Evolutionary conservation across 2,797 vertebrate genomes (phyloP).

Genomic region (Phalloptychus januarius): DNA sequence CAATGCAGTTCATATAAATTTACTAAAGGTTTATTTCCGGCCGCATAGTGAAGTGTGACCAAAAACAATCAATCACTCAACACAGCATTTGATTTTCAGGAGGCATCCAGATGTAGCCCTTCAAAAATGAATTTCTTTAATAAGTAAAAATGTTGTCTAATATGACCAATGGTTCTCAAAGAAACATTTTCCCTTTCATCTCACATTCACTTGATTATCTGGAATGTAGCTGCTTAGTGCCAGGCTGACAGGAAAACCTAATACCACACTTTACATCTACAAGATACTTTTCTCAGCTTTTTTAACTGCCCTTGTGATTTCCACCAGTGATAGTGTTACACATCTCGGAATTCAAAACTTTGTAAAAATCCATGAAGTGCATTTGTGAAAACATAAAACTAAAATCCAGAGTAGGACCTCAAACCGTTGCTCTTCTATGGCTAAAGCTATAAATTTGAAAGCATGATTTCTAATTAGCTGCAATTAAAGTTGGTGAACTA

Average conservation of each 20-base stretch:
- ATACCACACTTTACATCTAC: not conserved
- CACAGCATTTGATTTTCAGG: slow-evolving; percentile 11
- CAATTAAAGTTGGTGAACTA: slow-evolving; percentile 12
- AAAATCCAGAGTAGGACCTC: not conserved
- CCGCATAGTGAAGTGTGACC: slow-evolving; percentile 15
- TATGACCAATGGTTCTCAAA: slow-evolving; percentile 3
- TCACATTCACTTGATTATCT: slow-evolving; percentile 24
- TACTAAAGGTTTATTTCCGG: slow-evolving; percentile 27
- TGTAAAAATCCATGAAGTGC: not conserved
- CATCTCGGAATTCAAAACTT: slow-evolving; percentile 17
- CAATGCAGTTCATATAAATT: slow-evolving; percentile 29
- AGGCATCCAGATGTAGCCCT: slow-evolving; percentile 5
- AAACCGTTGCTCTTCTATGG: not conserved
- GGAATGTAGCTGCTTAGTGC: not conserved
- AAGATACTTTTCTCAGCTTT: not conserved
- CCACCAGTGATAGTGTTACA: too few species aligned
- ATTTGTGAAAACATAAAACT: not conserved
- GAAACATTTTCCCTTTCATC: slow-evolving; percentile 25
- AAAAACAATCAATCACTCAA: slow-evolving; percentile 22
- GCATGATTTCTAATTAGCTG: not conserved
- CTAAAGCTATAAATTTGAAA: not conserved
- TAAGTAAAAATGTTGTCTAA: slow-evolving; percentile 3
- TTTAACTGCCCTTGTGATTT: slow-evolving; percentile 46
- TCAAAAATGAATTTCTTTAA: slow-evolving; percentile 6
- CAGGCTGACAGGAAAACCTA: not conserved